Base-by-base conservation (phyloP, 2,113 vertebrate species). In the Tauraco erythrolophus region DNA sequence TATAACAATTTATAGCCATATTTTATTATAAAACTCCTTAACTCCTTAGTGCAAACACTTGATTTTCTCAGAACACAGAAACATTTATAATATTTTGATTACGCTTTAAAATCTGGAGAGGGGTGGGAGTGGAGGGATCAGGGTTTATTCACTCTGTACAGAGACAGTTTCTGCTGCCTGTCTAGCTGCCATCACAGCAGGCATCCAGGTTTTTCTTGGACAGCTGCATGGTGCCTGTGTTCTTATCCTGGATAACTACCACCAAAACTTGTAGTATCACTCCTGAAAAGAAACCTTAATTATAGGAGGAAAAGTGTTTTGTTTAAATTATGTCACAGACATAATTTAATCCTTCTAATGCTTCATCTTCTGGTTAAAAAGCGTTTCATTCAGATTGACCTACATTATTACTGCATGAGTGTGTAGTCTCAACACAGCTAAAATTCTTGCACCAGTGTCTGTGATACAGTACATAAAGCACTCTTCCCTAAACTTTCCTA, bases 161-260 rank as follows among this genome's bases (percentile, higher is more conserved):
- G 15, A 88, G 35, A 22, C 19, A 13, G 5, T 61, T 78, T 79
- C 35, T 21, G 17, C 70, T 78, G 37, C 22, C 8, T 57, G 16
- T 39, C 19, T 33, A 21, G 8, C 23, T 84, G 39, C 30, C 30
- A 24, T 41, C n/a, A 39, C 8, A 46, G n/a, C n/a, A n/a, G n/a
- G n/a, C n/a, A n/a, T n/a, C n/a, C n/a, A 58, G 4, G 3, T 31
- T 84, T 86, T 64, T 60, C 35, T 75, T 2, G 0, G 27, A 62
- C 22, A 90, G 14, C 15, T 4, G 0, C 43, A 5, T 30, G 15
- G 33, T 50, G 45, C 6, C 0, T 54, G 24, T 17, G 4, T 30
- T 77, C 37, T 77, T 72, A 54, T 7, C 5, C 35, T 61, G 21
- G 19, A 25, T 25, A 91, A 58, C 28, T 65, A 83, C 17, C 39